These are phyloP conservation scores for Nemotelus pantherinus DNA, from an alignment of 2,888 invertebrate genomes.

Conservation along the genomic window DNA sequence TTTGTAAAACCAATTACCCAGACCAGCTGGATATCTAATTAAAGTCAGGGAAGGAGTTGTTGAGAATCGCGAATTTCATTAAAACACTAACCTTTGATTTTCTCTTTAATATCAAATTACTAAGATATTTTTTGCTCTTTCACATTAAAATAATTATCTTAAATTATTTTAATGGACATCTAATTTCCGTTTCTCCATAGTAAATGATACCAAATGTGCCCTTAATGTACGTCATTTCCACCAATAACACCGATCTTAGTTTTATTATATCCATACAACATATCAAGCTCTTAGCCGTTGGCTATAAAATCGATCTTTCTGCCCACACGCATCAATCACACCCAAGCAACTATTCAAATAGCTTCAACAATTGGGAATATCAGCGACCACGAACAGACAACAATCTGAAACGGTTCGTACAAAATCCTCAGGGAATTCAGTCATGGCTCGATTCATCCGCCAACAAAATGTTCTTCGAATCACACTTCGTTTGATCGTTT, in stretches of 20 bases:
- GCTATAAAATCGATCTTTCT: neutral
- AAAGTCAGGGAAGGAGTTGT: too few relatives aligned
- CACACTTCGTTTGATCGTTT: neutral
- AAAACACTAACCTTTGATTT: too few relatives aligned
- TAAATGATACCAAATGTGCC: too few relatives aligned
- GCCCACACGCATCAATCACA: slow-evolving; percentile 4
- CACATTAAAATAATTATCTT: too few relatives aligned
- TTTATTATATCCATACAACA: too few relatives aligned
- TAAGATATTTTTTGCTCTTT: too few relatives aligned
- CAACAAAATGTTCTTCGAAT: neutral
- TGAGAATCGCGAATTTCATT: too few relatives aligned
- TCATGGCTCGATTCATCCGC: neutral
- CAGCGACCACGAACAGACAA: neutral
- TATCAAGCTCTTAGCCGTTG: neutral
- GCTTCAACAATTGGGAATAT: slow-evolving; percentile 5
- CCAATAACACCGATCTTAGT: neutral
- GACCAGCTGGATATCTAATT: too few relatives aligned
- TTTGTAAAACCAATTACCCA: too few relatives aligned
- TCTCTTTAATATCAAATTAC: too few relatives aligned
- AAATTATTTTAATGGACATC: too few relatives aligned
- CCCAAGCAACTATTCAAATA: neutral
- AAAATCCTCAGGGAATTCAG: neutral
- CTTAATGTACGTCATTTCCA: neutral
- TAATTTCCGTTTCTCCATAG: too few relatives aligned
- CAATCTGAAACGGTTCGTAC: neutral